Evolutionary conservation across 2,888 invertebrate species (phyloP), one percentile per base, ranked within the genome.

Genomic region (Pseudoips prasinana): DNA sequence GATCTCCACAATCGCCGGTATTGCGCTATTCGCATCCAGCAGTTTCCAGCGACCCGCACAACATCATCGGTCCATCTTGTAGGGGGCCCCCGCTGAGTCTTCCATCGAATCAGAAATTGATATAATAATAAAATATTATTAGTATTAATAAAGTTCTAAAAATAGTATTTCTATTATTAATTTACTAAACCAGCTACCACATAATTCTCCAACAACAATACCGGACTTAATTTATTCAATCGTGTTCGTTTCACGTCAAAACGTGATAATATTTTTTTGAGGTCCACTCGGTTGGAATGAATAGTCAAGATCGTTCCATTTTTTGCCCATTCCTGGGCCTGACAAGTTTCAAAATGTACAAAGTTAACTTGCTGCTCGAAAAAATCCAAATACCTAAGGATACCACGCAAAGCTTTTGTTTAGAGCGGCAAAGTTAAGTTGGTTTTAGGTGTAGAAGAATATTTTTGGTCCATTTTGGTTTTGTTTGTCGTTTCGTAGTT

Each of bases 211-310:
- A 57, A 52, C 26, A 39, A 53, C 49, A 70, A 67, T 64, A 64
- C 58, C 38, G 45, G 35, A 38, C 46, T 66, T 67, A 65, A 72
- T 70, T 64, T 68, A 68, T 74, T 68, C 63, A 55, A 59, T 58
- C 50, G 28, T 45, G 45, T 50, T 54, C 58, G 49, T 58, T 58
- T 48, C 47, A 65, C 58, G 64, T 64, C 59, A 58, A 37, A 55
- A 50, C 44, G 57, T 43, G 54, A 58, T 51, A 56, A 49, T 58
- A 61, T 62, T 64, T 66, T 71, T 70, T 62, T 59, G 30, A 36
- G 38, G 50, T 37, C 43, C 49, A 60, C 57, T 68, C 69, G 49
- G 36, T 59, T 64, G 70, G 67, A 75, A 69, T 56, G 64, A 66
- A 66, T 62, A 58, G 65, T 66, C 60, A 67, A 68, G 61, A 64